Conservation (phyloP, 2,797 vertebrate species). For the Anas flavirostris region DNA sequence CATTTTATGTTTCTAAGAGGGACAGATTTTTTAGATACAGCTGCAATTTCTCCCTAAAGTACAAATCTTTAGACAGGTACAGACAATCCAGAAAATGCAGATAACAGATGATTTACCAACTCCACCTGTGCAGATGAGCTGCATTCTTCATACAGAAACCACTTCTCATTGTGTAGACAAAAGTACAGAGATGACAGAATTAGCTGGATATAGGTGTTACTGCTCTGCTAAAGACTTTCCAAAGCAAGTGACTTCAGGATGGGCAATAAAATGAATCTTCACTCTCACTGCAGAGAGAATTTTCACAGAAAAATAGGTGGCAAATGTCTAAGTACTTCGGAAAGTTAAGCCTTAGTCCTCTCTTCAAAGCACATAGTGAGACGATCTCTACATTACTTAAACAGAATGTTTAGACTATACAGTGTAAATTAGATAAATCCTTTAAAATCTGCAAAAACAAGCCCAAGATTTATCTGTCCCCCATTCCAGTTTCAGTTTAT, state of each 20-base stretch:
- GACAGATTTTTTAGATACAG: background rate
- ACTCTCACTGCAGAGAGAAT: background rate
- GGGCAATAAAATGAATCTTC: background rate
- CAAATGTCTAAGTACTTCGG: background rate
- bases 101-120: background rate
- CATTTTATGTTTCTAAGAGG: background rate
- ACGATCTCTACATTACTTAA: background rate
- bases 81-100: background rate
- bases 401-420: background rate
- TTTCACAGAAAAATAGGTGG: background rate
- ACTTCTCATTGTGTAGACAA: background rate
- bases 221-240: background rate
- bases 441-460: background rate
- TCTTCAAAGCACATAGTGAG: background rate
- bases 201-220: too few relatives aligned
- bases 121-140: background rate
- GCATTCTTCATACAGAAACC: background rate
- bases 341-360: background rate
- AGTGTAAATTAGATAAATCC: background rate
- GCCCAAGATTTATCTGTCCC: background rate
- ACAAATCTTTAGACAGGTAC: background rate
- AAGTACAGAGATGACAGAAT: background rate
- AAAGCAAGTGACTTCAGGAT: background rate
- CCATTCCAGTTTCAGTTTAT: background rate
- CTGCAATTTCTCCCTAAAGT: background rate